Conservation (phyloP, 2,888 invertebrate species). For the Leptopterna dolabrata region DNA sequence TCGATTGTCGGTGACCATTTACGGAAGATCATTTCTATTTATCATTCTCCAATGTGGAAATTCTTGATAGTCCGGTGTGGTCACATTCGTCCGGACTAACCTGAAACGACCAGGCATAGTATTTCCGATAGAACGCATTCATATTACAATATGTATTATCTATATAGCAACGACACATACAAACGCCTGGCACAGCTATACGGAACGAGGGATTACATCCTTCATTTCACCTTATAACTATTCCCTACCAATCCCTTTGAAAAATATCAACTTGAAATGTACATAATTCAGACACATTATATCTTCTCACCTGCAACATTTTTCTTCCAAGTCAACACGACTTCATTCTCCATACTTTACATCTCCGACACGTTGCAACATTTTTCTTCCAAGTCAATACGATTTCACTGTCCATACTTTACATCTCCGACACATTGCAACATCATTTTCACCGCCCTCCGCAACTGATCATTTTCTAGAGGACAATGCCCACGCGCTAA, state of each 20-base stretch:
- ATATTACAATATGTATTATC: no score
- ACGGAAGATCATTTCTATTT: no score
- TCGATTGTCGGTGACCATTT: no score
- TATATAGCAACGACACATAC: no score
- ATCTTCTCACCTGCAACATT: neutral
- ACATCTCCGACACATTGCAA: neutral
- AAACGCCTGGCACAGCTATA: no score
- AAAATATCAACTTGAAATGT: neutral
- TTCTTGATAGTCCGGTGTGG: no score
- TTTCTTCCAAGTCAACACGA: neutral
- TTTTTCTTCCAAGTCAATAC: neutral
- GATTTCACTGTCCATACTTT: neutral
- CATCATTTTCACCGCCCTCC: neutral
- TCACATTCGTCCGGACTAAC: no score
- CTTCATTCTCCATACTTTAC: neutral
- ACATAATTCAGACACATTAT: neutral
- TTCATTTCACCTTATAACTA: no score
- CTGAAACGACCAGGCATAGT: no score
- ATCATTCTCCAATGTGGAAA: no score
- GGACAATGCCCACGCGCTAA: constrained; percentile 6
- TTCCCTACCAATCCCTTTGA: neutral
- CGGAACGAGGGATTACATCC: no score
- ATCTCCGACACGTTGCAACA: neutral
- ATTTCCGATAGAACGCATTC: no score
- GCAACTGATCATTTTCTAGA: neutral